Evolutionary conservation across 2,888 invertebrate species (phyloP).

Genomic region (Pseudococcus longispinus): DNA sequence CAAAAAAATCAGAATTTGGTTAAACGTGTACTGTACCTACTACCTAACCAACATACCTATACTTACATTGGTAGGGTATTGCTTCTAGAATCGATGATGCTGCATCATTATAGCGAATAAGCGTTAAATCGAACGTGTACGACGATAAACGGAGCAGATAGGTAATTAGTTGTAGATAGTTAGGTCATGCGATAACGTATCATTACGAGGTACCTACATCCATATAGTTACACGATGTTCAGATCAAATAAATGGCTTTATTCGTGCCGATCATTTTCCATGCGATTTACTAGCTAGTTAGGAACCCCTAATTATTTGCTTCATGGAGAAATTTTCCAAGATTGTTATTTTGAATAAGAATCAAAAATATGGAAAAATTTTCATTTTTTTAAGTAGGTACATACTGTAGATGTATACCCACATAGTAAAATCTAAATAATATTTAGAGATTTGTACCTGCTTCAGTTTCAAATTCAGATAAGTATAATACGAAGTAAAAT

Average conservation of each 20-base stretch:
- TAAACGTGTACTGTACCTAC: neutral
- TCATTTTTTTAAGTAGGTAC: no score
- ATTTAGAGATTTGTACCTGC: no score
- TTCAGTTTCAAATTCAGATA: no score
- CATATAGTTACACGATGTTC: neutral
- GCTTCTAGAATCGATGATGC: neutral
- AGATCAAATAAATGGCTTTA: neutral
- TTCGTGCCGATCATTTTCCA: neutral
- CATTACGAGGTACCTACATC: neutral
- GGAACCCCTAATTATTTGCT: neutral
- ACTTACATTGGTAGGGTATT: neutral
- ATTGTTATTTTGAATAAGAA: no score
- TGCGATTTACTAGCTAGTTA: neutral
- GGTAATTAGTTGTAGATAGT: neutral
- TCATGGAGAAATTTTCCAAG: neutral
- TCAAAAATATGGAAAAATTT: no score
- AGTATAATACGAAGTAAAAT: no score
- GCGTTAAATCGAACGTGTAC: neutral
- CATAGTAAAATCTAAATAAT: no score
- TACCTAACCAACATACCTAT: neutral
- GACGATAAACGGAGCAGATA: neutral
- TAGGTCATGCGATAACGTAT: slow-evolving; percentile 1
- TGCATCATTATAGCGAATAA: neutral
- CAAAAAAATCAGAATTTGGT: neutral
- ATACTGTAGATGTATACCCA: no score